Evolutionary conservation across 2,113 vertebrate species (phyloP).

Genomic region (Ptychochromis oligacanthus): DNA sequence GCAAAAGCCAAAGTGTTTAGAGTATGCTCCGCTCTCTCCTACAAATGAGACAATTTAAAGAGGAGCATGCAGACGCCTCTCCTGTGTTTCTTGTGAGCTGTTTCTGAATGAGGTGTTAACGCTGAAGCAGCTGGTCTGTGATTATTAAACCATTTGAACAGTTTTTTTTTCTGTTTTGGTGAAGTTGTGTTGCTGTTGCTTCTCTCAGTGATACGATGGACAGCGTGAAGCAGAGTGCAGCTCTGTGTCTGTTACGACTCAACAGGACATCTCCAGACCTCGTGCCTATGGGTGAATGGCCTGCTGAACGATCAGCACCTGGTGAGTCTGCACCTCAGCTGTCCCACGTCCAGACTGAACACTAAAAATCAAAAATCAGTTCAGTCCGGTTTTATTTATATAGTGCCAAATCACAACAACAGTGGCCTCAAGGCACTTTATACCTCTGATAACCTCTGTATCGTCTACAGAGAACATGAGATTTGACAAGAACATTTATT

Average conservation of each 20-base stretch:
- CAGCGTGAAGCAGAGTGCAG: slow-evolving; percentile 93
- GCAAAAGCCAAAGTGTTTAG: no score
- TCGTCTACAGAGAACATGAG: no score
- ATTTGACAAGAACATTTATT: neutral
- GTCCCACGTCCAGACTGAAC: no score
- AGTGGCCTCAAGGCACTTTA: no score
- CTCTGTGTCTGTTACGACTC: slow-evolving; percentile 89
- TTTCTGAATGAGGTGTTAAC: no score
- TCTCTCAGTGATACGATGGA: slow-evolving; percentile 90
- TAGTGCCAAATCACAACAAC: no score
- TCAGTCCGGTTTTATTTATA: no score
- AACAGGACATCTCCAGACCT: slow-evolving; percentile 93
- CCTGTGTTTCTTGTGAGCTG: no score
- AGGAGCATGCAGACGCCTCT: no score
- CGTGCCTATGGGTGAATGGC: slow-evolving; percentile 94
- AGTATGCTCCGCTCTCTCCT: no score
- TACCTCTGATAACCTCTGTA: no score
- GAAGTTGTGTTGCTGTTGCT: neutral
- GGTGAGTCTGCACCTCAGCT: slow-evolving; percentile 71
- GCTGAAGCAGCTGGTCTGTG: neutral
- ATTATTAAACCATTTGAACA: neutral
- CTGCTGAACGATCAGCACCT: slow-evolving; percentile 95
- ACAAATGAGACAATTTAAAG: no score
- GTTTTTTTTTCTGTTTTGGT: neutral
- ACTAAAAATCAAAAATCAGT: neutral